Percentiles rank a stretch among this genome's conserved stretches.
Evolutionary conservation across 2,113 vertebrate genomes (phyloP).

Genomic region (Cavia aperea): DNA sequence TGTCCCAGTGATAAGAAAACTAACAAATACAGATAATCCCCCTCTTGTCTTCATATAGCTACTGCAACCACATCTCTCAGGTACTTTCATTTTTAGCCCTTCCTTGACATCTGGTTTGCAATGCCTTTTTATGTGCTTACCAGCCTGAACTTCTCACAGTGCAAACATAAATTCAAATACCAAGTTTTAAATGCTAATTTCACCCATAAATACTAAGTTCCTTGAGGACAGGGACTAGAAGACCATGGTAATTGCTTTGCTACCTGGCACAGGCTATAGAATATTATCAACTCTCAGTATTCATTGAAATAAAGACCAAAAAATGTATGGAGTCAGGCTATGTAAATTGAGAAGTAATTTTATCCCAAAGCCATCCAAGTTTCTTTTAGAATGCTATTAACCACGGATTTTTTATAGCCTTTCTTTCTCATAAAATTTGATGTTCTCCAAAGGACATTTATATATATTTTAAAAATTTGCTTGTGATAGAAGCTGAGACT

Average conservation of each 20-base stretch:
- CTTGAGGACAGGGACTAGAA: slow-evolving; percentile 7
- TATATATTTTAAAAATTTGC: slow-evolving; percentile 35
- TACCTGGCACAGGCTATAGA: not conserved
- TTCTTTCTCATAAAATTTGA: slow-evolving; percentile 37
- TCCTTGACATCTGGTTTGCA: not conserved
- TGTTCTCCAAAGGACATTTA: slow-evolving; percentile 34
- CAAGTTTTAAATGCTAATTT: slow-evolving; percentile 47
- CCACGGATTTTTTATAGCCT: slow-evolving; percentile 31
- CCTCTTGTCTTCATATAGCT: too few species aligned
- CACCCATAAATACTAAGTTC: slow-evolving; percentile 15
- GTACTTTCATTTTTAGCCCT: not conserved
- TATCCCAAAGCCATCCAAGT: not conserved
- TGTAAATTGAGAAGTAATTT: slow-evolving; percentile 41
- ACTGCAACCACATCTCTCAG: not conserved
- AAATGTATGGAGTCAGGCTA: not conserved
- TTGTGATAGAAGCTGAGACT: slow-evolving; percentile 7
- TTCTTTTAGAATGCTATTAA: slow-evolving; percentile 31
- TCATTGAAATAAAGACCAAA: not conserved
- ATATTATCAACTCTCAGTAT: slow-evolving; percentile 5
- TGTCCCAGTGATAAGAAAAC: not conserved
- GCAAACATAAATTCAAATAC: slow-evolving; percentile 22
- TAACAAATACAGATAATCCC: not conserved
- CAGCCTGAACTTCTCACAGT: not conserved
- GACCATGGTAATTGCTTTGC: not conserved
- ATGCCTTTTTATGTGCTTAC: not conserved